Conservation (phyloP, 2,888 invertebrate species). For the Drosophila anomelani region DNA sequence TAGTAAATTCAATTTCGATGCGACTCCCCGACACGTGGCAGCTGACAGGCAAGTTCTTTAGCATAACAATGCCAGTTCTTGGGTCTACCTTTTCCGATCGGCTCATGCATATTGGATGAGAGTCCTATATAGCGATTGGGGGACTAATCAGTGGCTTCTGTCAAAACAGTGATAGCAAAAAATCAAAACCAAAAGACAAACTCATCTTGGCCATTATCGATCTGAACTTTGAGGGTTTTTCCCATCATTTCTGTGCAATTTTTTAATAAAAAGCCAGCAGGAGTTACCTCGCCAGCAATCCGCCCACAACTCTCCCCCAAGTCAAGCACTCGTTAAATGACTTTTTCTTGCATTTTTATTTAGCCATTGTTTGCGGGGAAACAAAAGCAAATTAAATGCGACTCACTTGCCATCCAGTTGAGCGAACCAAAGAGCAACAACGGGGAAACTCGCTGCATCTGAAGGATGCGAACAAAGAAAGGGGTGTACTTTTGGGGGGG, state of each 20-base stretch:
- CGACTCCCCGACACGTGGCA: constrained; percentile 75
- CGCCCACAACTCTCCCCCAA: constrained; percentile 4
- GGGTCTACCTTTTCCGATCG: constrained; percentile 63
- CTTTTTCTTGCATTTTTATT: constrained; percentile 64
- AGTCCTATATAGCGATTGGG: constrained; percentile 18
- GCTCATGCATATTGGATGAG: constrained; percentile 79
- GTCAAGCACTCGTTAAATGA: constrained; percentile 73
- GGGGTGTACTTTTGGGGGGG: constrained; percentile 21
- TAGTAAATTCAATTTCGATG: constrained; percentile 79
- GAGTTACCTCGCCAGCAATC: constrained; percentile 1
- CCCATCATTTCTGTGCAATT: constrained; percentile 39
- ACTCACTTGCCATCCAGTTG: constrained; percentile 78
- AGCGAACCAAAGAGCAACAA: constrained; percentile 60
- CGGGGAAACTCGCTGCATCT: constrained; percentile 56
- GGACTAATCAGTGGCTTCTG: constrained; percentile 69
- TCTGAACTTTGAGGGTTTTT: constrained; percentile 48
- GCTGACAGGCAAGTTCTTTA: constrained; percentile 74
- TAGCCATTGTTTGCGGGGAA: constrained; percentile 69
- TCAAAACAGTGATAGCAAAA: constrained; percentile 75
- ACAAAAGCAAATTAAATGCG: constrained; percentile 83
- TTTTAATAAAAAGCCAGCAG: constrained; percentile 46
- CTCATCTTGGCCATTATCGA: constrained; percentile 34
- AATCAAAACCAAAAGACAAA: constrained; percentile 35
- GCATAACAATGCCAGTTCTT: constrained; percentile 72
- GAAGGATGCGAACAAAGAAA: constrained; percentile 41